Percentiles rank a stretch among this genome's conserved stretches.
Evolutionary conservation across 2,797 vertebrate genomes (phyloP).

Genomic region (Numenius phaeopus): DNA sequence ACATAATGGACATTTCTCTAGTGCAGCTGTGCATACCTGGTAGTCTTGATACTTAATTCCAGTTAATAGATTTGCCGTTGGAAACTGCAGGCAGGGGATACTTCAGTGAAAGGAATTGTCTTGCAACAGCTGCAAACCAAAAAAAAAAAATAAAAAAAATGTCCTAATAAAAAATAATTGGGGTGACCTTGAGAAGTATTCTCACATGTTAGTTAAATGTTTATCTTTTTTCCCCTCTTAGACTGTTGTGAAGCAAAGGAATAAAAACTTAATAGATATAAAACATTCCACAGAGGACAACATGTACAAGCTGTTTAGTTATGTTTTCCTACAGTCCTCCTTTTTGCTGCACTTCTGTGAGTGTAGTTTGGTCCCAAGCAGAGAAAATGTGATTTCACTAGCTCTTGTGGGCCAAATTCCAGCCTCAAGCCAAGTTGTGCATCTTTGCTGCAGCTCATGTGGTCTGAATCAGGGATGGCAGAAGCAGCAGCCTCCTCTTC

Average conservation of each 20-base stretch:
- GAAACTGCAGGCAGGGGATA: background rate
- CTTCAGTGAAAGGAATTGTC: background rate
- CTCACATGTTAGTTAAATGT: background rate
- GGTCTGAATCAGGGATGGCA: slow-evolving; percentile 20
- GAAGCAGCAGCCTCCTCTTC: slow-evolving; percentile 18
- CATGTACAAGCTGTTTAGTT: background rate
- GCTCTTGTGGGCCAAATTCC: background rate
- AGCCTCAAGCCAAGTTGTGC: background rate
- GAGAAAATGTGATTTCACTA: background rate
- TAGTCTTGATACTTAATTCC: background rate
- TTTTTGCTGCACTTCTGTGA: background rate
- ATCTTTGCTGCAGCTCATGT: background rate
- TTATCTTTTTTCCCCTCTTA: background rate
- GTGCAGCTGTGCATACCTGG: background rate
- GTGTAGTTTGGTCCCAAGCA: background rate
- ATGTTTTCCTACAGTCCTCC: background rate
- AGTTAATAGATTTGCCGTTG: background rate
- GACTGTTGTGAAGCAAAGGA: background rate
- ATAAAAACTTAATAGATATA: background rate
- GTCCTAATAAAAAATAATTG: background rate
- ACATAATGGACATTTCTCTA: background rate
- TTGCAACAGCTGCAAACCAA: background rate
- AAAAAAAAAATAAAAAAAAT: background rate
- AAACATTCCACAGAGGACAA: background rate
- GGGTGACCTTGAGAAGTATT: background rate